Conservation (phyloP, 2,888 invertebrate species). For the Rhodophaea formosa region DNA sequence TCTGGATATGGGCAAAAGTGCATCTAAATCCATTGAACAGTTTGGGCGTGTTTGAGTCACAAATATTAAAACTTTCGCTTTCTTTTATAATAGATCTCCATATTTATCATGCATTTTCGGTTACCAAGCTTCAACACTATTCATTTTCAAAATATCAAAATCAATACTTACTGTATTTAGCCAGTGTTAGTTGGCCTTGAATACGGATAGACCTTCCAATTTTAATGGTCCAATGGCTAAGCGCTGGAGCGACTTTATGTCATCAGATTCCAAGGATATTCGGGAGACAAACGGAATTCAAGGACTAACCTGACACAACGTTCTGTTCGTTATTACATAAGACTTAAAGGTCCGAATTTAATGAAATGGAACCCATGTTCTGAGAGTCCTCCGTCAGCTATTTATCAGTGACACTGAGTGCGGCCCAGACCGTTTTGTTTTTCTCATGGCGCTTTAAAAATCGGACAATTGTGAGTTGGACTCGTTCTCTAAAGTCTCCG, state of each 20-base stretch:
- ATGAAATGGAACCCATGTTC: constrained; percentile 20
- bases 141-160: background rate
- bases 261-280: constrained; percentile 7
- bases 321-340: background rate
- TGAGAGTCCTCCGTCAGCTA: constrained; percentile 33
- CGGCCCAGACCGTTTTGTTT: constrained; percentile 33
- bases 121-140: too few relatives aligned
- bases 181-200: background rate
- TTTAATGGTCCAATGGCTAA: constrained; percentile 9
- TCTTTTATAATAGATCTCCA: too few relatives aligned
- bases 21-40: too few relatives aligned
- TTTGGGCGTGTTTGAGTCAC: too few relatives aligned
- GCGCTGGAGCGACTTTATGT: constrained; percentile 1
- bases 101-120: too few relatives aligned
- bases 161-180: background rate
- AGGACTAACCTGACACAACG: background rate
- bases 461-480: constrained; percentile 21
- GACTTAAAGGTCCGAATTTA: constrained; percentile 17
- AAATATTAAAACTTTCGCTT: too few relatives aligned
- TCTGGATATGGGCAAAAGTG: too few relatives aligned
- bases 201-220: constrained; percentile 4
- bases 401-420: constrained; percentile 40
- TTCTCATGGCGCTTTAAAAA: constrained; percentile 32
- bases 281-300: constrained; percentile 6
- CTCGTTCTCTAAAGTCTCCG: too few relatives aligned